These are phyloP conservation scores for Eurystomus gularis DNA, from an alignment of 2,113 vertebrate genomes.

Conservation along the genomic window DNA sequence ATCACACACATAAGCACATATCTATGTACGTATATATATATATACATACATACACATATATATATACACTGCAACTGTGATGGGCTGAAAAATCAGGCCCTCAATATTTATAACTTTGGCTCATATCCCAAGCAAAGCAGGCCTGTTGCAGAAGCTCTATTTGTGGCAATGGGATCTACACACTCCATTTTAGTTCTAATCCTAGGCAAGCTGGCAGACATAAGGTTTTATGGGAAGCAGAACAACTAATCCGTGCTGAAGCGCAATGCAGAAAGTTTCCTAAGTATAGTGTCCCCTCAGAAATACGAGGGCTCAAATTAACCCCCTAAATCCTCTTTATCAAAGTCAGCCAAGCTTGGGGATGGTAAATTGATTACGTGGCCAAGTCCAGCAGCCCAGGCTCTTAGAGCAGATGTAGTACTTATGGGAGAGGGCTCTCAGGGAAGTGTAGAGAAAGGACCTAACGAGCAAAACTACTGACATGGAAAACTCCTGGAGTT, in stretches of 20 bases:
- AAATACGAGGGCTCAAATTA: slow-evolving; percentile 62
- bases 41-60: neutral
- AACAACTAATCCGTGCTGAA: slow-evolving; percentile 67
- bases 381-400: neutral
- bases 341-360: slow-evolving; percentile 53
- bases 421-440: neutral
- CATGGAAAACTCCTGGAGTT: neutral
- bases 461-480: slow-evolving; percentile 7
- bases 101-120: slow-evolving; percentile 69
- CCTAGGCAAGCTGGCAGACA: slow-evolving; percentile 62
- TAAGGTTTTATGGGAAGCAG: slow-evolving; percentile 67
- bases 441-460: neutral
- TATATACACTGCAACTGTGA: neutral
- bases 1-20: neutral
- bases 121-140: slow-evolving; percentile 53
- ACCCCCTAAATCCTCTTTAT: slow-evolving; percentile 61
- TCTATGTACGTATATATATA: neutral
- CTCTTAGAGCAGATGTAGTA: slow-evolving; percentile 10
- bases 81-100: slow-evolving; percentile 37
- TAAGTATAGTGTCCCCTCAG: slow-evolving; percentile 49
- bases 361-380: slow-evolving; percentile 46
- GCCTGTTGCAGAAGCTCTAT: slow-evolving; percentile 48
- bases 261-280: slow-evolving; percentile 28
- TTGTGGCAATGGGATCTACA: slow-evolving; percentile 60
- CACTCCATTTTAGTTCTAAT: slow-evolving; percentile 62